Percentiles rank a stretch among this genome's conserved stretches.
Evolutionary conservation across 2,113 vertebrate genomes (phyloP).

Genomic region (Tyto alba): DNA sequence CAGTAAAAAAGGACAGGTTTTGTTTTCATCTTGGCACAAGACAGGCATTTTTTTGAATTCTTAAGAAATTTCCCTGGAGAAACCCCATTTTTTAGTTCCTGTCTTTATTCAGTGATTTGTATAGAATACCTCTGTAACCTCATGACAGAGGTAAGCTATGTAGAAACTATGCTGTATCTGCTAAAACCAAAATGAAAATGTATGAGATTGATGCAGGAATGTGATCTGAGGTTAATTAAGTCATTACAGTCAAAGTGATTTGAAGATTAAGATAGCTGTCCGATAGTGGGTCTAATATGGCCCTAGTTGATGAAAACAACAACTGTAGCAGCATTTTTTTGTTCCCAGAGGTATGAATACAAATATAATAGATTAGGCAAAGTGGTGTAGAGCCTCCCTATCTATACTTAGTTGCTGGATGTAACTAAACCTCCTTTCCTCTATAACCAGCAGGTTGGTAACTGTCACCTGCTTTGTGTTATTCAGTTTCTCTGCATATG

Average conservation of each 20-base stretch:
- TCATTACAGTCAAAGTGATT: not conserved
- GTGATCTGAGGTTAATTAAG: conserved; percentile 5
- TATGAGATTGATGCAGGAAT: not conserved
- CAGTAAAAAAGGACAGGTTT: not conserved
- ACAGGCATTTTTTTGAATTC: not conserved
- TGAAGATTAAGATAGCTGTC: not conserved
- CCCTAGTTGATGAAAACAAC: not conserved
- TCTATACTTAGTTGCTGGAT: not conserved
- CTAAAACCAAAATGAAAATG: not conserved
- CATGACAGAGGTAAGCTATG: not conserved
- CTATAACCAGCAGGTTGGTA: not conserved
- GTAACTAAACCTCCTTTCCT: not conserved
- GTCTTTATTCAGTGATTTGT: not conserved
- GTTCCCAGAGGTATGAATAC: not conserved
- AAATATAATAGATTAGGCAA: not conserved
- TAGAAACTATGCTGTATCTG: not conserved
- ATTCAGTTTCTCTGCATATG: not conserved
- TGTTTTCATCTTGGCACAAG: not conserved
- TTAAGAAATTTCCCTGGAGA: not conserved
- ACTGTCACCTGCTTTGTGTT: not conserved
- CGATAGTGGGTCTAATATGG: not conserved
- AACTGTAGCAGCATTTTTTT: not conserved
- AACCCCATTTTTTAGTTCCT: not conserved
- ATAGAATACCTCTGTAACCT: not conserved
- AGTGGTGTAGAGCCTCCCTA: not conserved